Conservation (phyloP, 1,140 invertebrate genomes). For the Phocides pigmalion region DNA sequence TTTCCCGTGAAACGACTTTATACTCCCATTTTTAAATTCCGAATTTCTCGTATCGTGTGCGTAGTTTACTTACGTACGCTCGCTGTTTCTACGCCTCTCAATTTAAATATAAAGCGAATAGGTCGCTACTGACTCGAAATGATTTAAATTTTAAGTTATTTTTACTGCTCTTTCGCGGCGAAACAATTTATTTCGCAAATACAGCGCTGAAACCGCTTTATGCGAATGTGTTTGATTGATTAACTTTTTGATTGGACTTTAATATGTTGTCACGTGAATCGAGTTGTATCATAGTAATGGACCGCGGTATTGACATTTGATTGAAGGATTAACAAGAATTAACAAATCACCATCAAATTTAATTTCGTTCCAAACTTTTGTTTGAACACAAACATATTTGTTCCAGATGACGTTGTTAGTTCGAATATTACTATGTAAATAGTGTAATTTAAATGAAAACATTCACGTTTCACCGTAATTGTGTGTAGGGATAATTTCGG, state of each 20-base stretch:
- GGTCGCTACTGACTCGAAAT: conserved; percentile 12
- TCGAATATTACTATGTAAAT: conserved; percentile 25
- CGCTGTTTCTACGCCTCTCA: conserved; percentile 2
- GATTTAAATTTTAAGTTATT: conserved; percentile 31
- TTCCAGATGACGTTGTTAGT: conserved; percentile 8
- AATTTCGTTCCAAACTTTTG: conserved; percentile 17
- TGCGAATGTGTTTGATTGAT: conserved; percentile 25
- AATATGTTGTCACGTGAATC: conserved; percentile 28
- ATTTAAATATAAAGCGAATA: conserved; percentile 20
- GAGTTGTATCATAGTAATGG: conserved; percentile 28
- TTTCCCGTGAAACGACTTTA: conserved; percentile 13
- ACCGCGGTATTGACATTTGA: conserved; percentile 18
- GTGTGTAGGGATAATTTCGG: neutral
- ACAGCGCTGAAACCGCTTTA: conserved; percentile 24
- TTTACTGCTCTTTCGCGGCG: conserved; percentile 16
- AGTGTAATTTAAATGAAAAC: conserved; percentile 23
- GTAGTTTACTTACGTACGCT: neutral
- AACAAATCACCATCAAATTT: conserved; percentile 15
- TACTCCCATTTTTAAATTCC: conserved; percentile 19
- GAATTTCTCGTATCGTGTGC: conserved; percentile 9
- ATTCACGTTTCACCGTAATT: conserved; percentile 12
- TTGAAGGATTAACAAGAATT: conserved; percentile 21
- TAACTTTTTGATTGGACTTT: conserved; percentile 31
- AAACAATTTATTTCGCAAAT: conserved; percentile 24
- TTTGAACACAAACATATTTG: conserved; percentile 7